Evolutionary conservation across 2,888 invertebrate genomes (phyloP).

Genomic region (Branchinecta sandiegonensis): DNA sequence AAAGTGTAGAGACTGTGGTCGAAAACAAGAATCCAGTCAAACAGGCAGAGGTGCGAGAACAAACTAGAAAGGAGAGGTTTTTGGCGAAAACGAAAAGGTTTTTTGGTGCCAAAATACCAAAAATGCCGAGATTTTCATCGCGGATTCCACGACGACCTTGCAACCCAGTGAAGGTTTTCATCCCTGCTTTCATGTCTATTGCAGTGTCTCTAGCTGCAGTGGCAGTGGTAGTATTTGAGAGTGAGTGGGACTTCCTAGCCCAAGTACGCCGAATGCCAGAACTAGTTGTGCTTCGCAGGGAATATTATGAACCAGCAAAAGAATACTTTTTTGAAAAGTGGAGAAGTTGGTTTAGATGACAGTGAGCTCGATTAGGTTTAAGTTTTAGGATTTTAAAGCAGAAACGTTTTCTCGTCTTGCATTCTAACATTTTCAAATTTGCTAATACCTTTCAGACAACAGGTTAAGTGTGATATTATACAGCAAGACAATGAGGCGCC

Average conservation of each 20-base stretch:
- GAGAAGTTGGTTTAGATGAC: neutral
- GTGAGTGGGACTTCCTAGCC: neutral
- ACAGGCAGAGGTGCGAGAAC: neutral
- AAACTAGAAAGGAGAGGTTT: neutral
- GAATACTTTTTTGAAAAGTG: neutral
- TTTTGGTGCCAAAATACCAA: neutral
- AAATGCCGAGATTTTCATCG: neutral
- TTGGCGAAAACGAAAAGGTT: neutral
- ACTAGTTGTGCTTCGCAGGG: neutral
- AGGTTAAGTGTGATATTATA: too few species aligned
- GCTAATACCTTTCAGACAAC: too few species aligned
- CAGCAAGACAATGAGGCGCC: too few species aligned
- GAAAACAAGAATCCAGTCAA: constrained; percentile 10
- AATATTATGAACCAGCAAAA: constrained; percentile 11
- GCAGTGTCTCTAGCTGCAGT: neutral
- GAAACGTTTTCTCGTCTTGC: too few species aligned
- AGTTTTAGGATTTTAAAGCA: too few species aligned
- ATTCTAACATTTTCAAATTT: too few species aligned
- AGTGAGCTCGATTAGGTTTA: neutral
- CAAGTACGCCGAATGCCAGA: neutral
- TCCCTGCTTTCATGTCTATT: constrained; percentile 14
- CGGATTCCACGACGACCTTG: neutral
- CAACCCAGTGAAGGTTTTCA: constrained; percentile 5
- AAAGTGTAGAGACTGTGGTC: neutral
- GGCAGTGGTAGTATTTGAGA: constrained; percentile 1